These are phyloP conservation scores for Cliona cf. orientalis DNA, from an alignment of 37 sponge, comb jelly and placozoan genomes.

Conservation along the genomic window DNA sequence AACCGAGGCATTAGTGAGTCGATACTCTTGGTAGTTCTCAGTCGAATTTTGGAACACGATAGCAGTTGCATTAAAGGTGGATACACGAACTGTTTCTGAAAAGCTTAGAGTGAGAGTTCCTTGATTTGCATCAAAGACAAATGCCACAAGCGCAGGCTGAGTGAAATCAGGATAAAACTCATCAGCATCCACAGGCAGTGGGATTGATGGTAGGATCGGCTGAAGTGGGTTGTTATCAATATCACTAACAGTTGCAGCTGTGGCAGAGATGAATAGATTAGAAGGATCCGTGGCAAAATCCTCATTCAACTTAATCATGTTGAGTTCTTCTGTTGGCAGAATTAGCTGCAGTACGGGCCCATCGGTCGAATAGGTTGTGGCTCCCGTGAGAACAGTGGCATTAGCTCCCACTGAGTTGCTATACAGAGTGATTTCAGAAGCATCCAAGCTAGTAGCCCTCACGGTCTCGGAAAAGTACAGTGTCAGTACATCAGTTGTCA, in stretches of 20 bases:
- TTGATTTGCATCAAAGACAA: slow-evolving; percentile 64
- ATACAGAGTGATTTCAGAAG: slow-evolving; percentile 72
- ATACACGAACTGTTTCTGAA: slow-evolving; percentile 79
- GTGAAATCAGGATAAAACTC: slow-evolving; percentile 39
- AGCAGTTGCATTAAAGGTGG: slow-evolving; percentile 49
- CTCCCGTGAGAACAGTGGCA: slow-evolving; percentile 62
- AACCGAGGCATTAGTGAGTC: slow-evolving; percentile 54
- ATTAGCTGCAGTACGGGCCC: slow-evolving; percentile 41
- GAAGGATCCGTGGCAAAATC: slow-evolving; percentile 49
- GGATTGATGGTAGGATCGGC: slow-evolving; percentile 8
- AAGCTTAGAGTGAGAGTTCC: slow-evolving; percentile 72
- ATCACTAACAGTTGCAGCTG: slow-evolving; percentile 52
- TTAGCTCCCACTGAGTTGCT: slow-evolving; percentile 10
- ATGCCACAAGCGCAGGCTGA: slow-evolving; percentile 65
- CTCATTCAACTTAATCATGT: slow-evolving; percentile 64
- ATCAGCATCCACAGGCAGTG: slow-evolving; percentile 9
- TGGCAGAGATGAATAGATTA: slow-evolving; percentile 64
- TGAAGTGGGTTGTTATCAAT: slow-evolving; percentile 59
- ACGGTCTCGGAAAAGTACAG: slow-evolving; percentile 89
- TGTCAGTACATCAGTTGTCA: slow-evolving; percentile 62
- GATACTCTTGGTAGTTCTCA: slow-evolving; percentile 23
- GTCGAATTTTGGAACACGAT: slow-evolving; percentile 69
- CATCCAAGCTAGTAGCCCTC: slow-evolving; percentile 58
- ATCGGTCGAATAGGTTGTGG: slow-evolving; percentile 35
- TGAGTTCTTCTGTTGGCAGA: slow-evolving; percentile 59